Conservation (phyloP, 2,888 invertebrate genomes). For the Melanostoma mellinum region DNA sequence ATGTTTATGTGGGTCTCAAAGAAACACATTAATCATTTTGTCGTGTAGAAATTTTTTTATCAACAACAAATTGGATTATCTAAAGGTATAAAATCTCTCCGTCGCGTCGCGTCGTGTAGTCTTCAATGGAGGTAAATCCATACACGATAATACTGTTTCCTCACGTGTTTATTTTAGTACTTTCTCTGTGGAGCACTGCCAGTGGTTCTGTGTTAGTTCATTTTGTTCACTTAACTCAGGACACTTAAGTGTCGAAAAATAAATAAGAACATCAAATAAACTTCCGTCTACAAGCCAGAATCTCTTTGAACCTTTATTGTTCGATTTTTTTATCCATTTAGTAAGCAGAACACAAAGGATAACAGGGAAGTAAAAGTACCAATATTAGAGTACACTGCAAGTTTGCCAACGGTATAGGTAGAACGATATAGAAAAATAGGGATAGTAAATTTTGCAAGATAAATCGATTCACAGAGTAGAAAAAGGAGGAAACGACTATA, state of each 20-base stretch:
- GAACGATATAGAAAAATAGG: slow-evolving; percentile 42
- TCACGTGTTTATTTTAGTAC: slow-evolving; percentile 61
- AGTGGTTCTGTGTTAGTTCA: slow-evolving; percentile 31
- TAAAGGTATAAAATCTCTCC: slow-evolving; percentile 16
- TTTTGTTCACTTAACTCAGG: slow-evolving; percentile 66
- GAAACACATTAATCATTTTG: slow-evolving; percentile 11
- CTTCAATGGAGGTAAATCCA: neutral
- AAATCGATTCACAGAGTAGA: slow-evolving; percentile 61
- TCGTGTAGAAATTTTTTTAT: slow-evolving; percentile 38
- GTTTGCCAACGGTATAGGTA: slow-evolving; percentile 58
- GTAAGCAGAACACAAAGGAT: slow-evolving; percentile 37
- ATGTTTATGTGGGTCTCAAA: no score
- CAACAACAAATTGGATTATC: slow-evolving; percentile 67
- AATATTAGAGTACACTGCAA: slow-evolving; percentile 38
- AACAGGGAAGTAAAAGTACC: slow-evolving; percentile 48
- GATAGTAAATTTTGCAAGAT: slow-evolving; percentile 63
- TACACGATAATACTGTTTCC: slow-evolving; percentile 36
- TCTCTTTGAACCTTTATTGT: slow-evolving; percentile 58
- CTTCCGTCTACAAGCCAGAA: slow-evolving; percentile 64
- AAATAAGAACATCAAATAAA: slow-evolving; percentile 71
- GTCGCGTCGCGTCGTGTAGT: slow-evolving; percentile 1
- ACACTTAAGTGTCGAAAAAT: slow-evolving; percentile 70
- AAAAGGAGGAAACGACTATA: slow-evolving; percentile 42
- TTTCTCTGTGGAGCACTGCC: slow-evolving; percentile 3
- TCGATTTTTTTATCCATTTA: slow-evolving; percentile 29